phyloP scores from a whole-genome alignment of 2,113 vertebrate species.

The Chlamydotis undulata region DNA sequence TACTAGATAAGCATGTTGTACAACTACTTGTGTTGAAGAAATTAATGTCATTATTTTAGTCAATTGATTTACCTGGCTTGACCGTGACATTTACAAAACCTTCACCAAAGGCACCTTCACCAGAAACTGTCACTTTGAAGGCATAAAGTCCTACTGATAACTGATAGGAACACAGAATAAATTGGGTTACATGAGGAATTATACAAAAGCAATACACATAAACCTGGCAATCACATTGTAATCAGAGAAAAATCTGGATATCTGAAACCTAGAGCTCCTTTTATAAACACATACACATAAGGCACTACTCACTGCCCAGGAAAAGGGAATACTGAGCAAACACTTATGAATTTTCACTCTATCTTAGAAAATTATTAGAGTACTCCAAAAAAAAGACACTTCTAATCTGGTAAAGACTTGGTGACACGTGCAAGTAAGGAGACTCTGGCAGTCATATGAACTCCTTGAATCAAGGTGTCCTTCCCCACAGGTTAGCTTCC shows the following conservation, averaged over 20 bases:
- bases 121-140: slow-evolving; percentile 78
- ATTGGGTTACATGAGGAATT: background rate
- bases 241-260: background rate
- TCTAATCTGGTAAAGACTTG: background rate
- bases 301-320: background rate
- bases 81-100: slow-evolving; percentile 81
- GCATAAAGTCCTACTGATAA: slow-evolving; percentile 75
- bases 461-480: background rate
- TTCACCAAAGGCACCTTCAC: slow-evolving; percentile 79
- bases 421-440: background rate
- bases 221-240: background rate
- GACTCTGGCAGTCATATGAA: background rate
- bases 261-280: background rate
- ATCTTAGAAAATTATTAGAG: background rate
- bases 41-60: background rate
- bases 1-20: background rate
- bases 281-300: background rate
- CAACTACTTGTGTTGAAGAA: background rate
- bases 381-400: background rate
- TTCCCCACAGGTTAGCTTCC: background rate
- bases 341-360: background rate
- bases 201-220: background rate
- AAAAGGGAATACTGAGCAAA: background rate
- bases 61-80: slow-evolving; percentile 73
- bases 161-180: slow-evolving; percentile 60